Evolutionary conservation across 2,797 vertebrate species (phyloP).

Genomic region (Prunella strophiata): DNA sequence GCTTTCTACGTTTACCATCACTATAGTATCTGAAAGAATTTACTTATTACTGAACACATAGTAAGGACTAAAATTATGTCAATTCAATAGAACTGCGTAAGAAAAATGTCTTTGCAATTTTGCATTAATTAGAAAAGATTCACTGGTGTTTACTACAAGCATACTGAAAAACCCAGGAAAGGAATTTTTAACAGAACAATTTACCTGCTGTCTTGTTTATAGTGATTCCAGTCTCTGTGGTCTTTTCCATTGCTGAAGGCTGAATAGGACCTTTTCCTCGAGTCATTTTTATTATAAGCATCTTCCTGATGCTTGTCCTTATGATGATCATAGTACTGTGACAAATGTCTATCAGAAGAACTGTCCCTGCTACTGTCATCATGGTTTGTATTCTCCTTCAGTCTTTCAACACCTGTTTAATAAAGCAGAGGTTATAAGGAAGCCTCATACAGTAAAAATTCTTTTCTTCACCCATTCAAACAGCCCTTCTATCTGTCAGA

Average conservation of each 20-base stretch:
- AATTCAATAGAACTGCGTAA: background rate
- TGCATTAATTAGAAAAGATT: conserved; percentile 15
- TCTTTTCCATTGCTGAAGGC: conserved; percentile 96
- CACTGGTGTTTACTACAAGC: background rate
- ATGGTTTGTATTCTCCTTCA: conserved; percentile 90
- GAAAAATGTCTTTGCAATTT: conserved; percentile 13
- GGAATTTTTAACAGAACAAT: conserved; percentile 34
- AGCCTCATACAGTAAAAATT: background rate
- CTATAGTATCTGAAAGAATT: conserved; percentile 79
- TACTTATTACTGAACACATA: conserved; percentile 30
- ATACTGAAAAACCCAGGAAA: conserved; percentile 1
- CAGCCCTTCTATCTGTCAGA: background rate
- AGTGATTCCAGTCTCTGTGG: conserved; percentile 85
- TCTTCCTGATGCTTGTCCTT: conserved; percentile 88
- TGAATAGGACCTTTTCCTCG: conserved; percentile 88
- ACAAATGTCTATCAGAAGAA: conserved; percentile 89
- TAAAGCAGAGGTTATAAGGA: conserved; percentile 30
- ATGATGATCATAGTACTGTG: conserved; percentile 84
- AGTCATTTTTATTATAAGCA: conserved; percentile 83
- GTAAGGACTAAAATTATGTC: conserved; percentile 23
- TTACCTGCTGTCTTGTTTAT: conserved; percentile 83
- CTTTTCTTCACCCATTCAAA: conserved; percentile 6
- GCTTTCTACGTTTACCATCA: conserved; percentile 91
- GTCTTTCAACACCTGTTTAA: conserved; percentile 86
- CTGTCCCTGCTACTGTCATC: conserved; percentile 96